Conservation (phyloP, 2,888 invertebrate species). For the Quadroppia sp. region DNA sequence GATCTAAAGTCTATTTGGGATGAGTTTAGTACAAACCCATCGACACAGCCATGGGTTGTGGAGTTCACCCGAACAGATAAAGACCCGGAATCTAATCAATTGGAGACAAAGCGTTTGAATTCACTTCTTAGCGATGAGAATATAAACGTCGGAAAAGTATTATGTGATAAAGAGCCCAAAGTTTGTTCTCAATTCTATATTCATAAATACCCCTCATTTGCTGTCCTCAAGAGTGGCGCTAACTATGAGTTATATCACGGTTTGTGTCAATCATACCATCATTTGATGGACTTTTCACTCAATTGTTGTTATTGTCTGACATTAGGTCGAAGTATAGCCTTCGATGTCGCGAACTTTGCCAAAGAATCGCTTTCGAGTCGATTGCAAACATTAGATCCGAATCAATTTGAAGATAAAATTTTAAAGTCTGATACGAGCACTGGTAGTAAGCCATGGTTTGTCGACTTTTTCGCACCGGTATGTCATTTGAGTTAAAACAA, state of each 20-base stretch:
- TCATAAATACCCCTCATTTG: conserved; percentile 63
- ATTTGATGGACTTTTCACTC: neutral
- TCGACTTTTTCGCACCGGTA: conserved; percentile 70
- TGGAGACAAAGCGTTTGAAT: conserved; percentile 63
- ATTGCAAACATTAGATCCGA: conserved; percentile 53
- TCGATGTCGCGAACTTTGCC: conserved; percentile 62
- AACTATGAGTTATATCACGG: conserved; percentile 71
- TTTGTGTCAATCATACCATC: conserved; percentile 49
- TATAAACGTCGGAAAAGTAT: conserved; percentile 52
- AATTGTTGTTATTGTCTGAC: conserved; percentile 32
- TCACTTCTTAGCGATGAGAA: conserved; percentile 58
- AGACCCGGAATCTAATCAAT: conserved; percentile 51
- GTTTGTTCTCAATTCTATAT: conserved; percentile 54
- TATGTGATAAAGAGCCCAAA: conserved; percentile 52
- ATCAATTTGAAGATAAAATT: conserved; percentile 52
- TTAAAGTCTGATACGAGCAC: conserved; percentile 46
- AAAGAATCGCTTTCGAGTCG: conserved; percentile 57
- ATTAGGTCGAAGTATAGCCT: conserved; percentile 57
- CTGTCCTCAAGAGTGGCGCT: conserved; percentile 68
- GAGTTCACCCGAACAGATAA: conserved; percentile 54
- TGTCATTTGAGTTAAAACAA: conserved; percentile 47
- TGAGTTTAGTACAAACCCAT: conserved; percentile 54
- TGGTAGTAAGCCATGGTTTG: conserved; percentile 59
- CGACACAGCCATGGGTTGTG: conserved; percentile 52
- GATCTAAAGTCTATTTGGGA: conserved; percentile 9